Evolutionary conservation across 2,797 vertebrate species (phyloP), one percentile per base, ranked within the genome.

Genomic region (Percopsis omiscomaycus): DNA sequence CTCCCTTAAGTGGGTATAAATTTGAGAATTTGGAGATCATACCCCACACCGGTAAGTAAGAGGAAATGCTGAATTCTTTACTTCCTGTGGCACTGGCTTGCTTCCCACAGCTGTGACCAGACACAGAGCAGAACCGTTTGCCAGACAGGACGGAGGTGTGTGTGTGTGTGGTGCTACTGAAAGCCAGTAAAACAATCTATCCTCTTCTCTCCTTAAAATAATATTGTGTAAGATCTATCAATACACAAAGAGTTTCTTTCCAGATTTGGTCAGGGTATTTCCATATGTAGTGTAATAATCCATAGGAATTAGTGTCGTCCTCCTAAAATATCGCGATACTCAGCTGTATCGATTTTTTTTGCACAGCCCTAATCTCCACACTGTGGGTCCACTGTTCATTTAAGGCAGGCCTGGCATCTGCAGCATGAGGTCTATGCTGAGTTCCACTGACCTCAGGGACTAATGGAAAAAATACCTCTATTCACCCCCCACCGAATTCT

Each of bases 361-460:
- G 22, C 22, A 22, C 22, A 22, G 22, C 22, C 22, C 22, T 22
- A 22, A 22, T 22, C 22, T 22, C 22, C 22, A 22, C 22, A 22
- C 22, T 22, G 22, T 22, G 22, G 22, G 37, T 9, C 37, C 37
- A 37, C 37, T 37, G 37, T 37, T 37, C 37, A 37, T 83, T 71
- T 78, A 69, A 77, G 71, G 66, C 66, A 32, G 77, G 68, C 62
- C 71, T 78, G 62, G 64, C 69, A 79, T 83, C 83, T 78, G 85
- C 73, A 86, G 85, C 85, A 80, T 67, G 68, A 45, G 9, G 42
- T 49, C 58, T 77, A 84, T 75, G 79, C 72, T 22, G 88, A 83
- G 91, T 90, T 93, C 91, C 80, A 71, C 80, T 94, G 93, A 95
- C 94, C 95, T 91, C 86, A 79, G 89, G 84, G 84, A 92, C 93